Percentiles rank a stretch among this genome's conserved stretches.
phyloP scores from a whole-genome alignment of 2,113 vertebrate species.

The Ibidorhyncha struthersii region DNA sequence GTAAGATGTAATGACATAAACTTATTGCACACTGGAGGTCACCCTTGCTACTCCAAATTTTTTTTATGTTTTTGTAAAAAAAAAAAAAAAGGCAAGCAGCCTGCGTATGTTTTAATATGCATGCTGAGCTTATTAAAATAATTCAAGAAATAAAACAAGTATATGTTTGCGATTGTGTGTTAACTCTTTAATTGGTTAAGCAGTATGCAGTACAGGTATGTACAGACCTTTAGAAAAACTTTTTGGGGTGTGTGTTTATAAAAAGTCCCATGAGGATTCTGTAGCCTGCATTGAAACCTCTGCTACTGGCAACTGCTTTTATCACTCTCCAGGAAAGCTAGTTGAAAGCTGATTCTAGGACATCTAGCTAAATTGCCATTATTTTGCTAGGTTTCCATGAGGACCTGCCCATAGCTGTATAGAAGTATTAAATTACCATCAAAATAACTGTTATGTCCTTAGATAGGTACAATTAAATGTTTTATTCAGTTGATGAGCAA shows the following conservation, averaged over 20 bases:
- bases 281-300: neutral
- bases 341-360: neutral
- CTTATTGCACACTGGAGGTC: slow-evolving; percentile 79
- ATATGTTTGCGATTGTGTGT: neutral
- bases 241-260: neutral
- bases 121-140: neutral
- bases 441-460: neutral
- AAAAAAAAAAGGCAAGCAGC: neutral
- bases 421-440: neutral
- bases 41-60: slow-evolving; percentile 78
- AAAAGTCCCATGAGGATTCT: neutral
- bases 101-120: neutral
- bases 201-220: neutral
- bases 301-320: neutral
- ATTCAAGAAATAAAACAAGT: neutral
- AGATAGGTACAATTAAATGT: neutral
- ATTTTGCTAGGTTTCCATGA: neutral
- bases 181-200: slow-evolving; percentile 22
- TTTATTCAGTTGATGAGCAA: slow-evolving; percentile 12
- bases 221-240: slow-evolving; percentile 14
- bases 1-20: slow-evolving; percentile 68
- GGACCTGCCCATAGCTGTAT: neutral
- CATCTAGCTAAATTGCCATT: neutral
- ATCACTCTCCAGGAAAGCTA: neutral
- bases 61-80: slow-evolving; percentile 53